Base-by-base conservation (phyloP, 1,140 invertebrate species). In the Rhagoletis zephyria region DNA sequence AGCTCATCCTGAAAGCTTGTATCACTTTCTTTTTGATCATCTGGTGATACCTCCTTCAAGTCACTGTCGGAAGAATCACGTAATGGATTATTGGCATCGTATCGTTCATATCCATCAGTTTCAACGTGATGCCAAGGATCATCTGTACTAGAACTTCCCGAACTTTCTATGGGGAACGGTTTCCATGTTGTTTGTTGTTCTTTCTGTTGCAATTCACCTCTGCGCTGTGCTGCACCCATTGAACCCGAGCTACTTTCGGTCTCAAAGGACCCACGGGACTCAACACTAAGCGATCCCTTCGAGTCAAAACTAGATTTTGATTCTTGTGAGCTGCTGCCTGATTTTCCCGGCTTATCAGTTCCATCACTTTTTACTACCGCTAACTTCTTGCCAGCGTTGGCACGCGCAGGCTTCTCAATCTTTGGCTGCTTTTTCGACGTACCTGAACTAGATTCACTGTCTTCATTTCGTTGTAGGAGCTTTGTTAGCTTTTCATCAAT, bases 121-220 rank as follows among this genome's bases (percentile, higher is more conserved):
- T 97, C 96, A 85, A 95, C 95, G 40, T 96, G 95, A 87, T 96
- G 95, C 94, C 96, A 96, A 10, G 95, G 96, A 91, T 97, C 96
- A 92, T 97, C 97, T 59, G 97, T 95, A 92, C 96, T 97, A 2
- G 96, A 97, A 85, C 95, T 96, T 16, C 95, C 96, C 0, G 96
- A 97, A 89, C 96, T 96, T 90, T 96, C 96, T 7, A 97, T 94
- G n/a, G 96, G 95, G 90, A 97, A 97, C 1, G 96, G 95, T 89
- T 95, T 95, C 96, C 96, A 97, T 2, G 96, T 96, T n/a, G 96
- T 95, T 92, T 95, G 96, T 65, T 96, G 92, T 90, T 96, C 95
- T 90, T 95, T 94, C 40, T 89, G 89, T 86, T 89, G 93, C 10
- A 94, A 90, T 74, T 94, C 95, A 0, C 94, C 95, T 64, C 94